Percentiles rank a stretch among this genome's conserved stretches.
Conservation (phyloP, 1,140 invertebrate species). For the Campodea augens region DNA sequence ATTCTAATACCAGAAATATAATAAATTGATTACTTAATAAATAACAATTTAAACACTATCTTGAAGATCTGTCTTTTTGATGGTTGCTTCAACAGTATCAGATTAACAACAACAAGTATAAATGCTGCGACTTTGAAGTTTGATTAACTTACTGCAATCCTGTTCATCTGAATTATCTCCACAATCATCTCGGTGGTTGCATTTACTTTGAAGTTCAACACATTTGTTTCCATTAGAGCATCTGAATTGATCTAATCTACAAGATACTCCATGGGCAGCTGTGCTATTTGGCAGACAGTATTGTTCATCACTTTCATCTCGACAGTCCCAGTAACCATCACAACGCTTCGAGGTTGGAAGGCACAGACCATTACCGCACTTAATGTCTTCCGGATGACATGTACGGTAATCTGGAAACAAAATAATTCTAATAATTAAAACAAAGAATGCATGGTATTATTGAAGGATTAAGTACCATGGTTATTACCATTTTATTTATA, state of each 20-base stretch:
- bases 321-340: slow-evolving; percentile 73
- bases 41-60: no score
- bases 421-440: not conserved
- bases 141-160: slow-evolving; percentile 47
- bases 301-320: slow-evolving; percentile 68
- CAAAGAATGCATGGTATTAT: slow-evolving; percentile 3
- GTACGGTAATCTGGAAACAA: slow-evolving; percentile 52
- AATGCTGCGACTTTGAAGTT: no score
- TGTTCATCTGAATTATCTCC: slow-evolving; percentile 76
- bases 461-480: no score
- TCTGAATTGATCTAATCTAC: slow-evolving; percentile 70
- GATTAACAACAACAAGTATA: no score
- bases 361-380: slow-evolving; percentile 57
- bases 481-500: no score
- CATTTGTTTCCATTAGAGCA: slow-evolving; percentile 66
- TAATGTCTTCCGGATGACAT: slow-evolving; percentile 64
- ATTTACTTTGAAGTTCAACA: slow-evolving; percentile 57
- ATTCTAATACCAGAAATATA: no score
- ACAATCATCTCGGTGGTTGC: slow-evolving; percentile 76
- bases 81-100: no score
- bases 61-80: no score
- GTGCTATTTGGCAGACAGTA: slow-evolving; percentile 38
- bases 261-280: slow-evolving; percentile 38
- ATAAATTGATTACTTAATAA: no score
- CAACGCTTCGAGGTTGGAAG: slow-evolving; percentile 70